Conservation (phyloP, 2,888 invertebrate genomes). For the Cheilosia soror region DNA sequence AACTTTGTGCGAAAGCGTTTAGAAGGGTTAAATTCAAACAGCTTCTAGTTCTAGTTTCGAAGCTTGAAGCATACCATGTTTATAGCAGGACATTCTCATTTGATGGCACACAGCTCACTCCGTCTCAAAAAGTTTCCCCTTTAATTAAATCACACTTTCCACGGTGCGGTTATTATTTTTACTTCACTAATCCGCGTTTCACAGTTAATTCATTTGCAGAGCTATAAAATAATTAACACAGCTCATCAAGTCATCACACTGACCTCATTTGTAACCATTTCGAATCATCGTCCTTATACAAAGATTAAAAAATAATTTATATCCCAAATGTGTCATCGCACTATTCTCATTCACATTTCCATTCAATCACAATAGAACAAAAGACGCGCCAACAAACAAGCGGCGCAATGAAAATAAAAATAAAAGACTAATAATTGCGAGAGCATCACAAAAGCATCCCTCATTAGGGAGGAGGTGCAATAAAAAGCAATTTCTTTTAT, state of each 20-base stretch:
- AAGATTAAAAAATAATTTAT: slow-evolving; percentile 61
- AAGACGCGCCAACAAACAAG: slow-evolving; percentile 51
- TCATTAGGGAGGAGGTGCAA: slow-evolving; percentile 75
- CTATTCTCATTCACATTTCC: slow-evolving; percentile 21
- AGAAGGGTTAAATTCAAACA: no score
- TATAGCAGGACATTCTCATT: no score
- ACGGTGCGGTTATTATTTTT: no score
- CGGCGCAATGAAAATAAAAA: slow-evolving; percentile 63
- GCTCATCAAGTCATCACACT: neutral
- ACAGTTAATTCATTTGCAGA: no score
- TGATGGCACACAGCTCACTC: no score
- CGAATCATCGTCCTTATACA: slow-evolving; percentile 13
- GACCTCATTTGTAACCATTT: slow-evolving; percentile 37
- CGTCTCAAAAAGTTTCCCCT: no score
- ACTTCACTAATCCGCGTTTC: no score
- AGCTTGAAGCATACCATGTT: no score
- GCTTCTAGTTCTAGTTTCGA: no score
- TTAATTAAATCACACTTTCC: no score
- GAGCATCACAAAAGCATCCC: slow-evolving; percentile 52
- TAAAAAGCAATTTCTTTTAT: slow-evolving; percentile 77
- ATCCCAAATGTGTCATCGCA: slow-evolving; percentile 10
- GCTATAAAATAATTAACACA: slow-evolving; percentile 11
- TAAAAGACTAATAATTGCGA: slow-evolving; percentile 71
- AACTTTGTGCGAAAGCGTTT: no score
- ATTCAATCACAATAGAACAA: slow-evolving; percentile 58